Evolutionary conservation across 1,140 invertebrate genomes (phyloP).

Genomic region (Kradibia gibbosae): DNA sequence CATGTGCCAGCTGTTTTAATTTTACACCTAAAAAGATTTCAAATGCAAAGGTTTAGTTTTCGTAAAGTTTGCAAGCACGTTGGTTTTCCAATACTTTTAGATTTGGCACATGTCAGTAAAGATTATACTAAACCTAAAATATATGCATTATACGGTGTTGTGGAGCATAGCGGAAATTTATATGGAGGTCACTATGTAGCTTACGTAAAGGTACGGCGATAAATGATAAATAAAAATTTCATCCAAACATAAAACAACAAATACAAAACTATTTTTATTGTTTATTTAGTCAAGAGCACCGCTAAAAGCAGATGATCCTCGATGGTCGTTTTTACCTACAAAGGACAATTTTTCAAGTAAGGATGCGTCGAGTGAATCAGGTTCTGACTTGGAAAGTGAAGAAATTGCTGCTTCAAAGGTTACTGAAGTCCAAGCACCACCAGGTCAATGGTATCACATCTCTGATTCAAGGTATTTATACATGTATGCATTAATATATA

Average conservation of each 20-base stretch:
- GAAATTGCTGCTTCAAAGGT: constrained; percentile 64
- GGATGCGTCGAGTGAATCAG: constrained; percentile 65
- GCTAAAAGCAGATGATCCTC: constrained; percentile 75
- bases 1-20: constrained; percentile 94
- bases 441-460: constrained; percentile 92
- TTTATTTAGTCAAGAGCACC: constrained; percentile 68
- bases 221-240: background rate
- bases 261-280: constrained; percentile 25
- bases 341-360: constrained; percentile 44
- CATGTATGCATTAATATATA: background rate
- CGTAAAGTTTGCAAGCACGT: constrained; percentile 90
- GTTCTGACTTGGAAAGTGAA: constrained; percentile 71
- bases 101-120: constrained; percentile 93
- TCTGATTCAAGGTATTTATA: constrained; percentile 82
- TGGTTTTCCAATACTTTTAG: constrained; percentile 88
- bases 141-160: constrained; percentile 95
- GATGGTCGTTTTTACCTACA: constrained; percentile 80
- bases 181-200: constrained; percentile 97
- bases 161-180: constrained; percentile 93
- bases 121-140: constrained; percentile 80
- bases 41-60: constrained; percentile 76
- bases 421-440: constrained; percentile 73
- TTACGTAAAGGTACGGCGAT: constrained; percentile 84
- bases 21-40: constrained; percentile 94
- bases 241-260: background rate